Evolutionary conservation across 2,888 invertebrate species (phyloP).

Genomic region (Lasioglossum vierecki): DNA sequence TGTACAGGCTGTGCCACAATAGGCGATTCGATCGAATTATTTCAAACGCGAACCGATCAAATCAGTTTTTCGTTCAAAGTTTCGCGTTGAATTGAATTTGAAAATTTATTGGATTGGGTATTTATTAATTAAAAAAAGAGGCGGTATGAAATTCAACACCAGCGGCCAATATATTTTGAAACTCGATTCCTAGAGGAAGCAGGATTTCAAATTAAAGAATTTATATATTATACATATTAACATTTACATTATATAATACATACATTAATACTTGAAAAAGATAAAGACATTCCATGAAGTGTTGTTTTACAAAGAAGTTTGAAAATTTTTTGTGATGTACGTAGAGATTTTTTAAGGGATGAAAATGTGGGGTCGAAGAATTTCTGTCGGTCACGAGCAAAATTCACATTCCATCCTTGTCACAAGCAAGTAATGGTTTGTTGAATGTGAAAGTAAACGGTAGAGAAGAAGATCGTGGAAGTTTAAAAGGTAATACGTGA

Average conservation of each 20-base stretch:
- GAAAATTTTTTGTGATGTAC: neutral
- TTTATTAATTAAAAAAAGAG: neutral
- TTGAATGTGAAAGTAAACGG: neutral
- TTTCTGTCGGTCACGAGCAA: neutral
- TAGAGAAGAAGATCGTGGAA: no score
- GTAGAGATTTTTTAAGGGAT: neutral
- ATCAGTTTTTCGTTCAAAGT: neutral
- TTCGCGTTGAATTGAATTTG: neutral
- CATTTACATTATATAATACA: no score
- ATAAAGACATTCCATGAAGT: no score
- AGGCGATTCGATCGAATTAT: neutral
- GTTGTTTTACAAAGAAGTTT: no score
- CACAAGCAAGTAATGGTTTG: neutral
- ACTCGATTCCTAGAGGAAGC: neutral
- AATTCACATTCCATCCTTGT: neutral
- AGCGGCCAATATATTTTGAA: neutral
- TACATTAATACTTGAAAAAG: no score
- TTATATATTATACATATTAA: no score
- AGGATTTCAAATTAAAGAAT: neutral
- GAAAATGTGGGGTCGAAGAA: neutral
- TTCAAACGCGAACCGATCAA: neutral
- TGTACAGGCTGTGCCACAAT: neutral
- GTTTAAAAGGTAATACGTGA: conserved; percentile 1
- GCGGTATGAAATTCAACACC: neutral
- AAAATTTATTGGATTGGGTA: neutral